Evolutionary conservation across 2,113 vertebrate genomes (phyloP), one percentile per base, ranked within the genome.

Genomic region (Odontophorus gujanensis): DNA sequence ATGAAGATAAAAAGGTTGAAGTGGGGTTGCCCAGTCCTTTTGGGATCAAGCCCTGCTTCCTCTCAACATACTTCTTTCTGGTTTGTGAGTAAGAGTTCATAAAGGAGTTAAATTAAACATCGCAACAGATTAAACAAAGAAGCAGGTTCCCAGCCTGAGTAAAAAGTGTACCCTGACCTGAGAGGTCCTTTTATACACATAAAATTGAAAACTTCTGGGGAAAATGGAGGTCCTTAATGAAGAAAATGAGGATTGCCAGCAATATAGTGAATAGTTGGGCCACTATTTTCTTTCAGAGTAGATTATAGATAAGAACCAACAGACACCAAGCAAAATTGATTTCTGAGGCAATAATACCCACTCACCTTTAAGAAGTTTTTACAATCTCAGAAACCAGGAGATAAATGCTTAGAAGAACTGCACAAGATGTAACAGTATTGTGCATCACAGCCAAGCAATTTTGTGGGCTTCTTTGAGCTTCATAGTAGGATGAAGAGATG

Each of bases 291-390:
- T 86, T 92, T 84, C 51, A 79, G 66, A 95, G 45, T 26, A 92
- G 83, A 93, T 92, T 92, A 65, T 16, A 95, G 90, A 88, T 93
- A 88, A 94, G 85, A 92, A 84, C 36, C 19, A 87, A 88, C 43
- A 81, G 58, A 85, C 50, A 93, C 38, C 76, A 57, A 81, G 73
- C 8, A 81, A 83, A 92, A 93, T 94, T 91, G 78, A 85, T 93
- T 95, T 92, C 73, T 91, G 51, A 68, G 81, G 62, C 85, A 96
- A 92, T 91, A 92, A 95, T 94, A 87, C 61, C 40, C 77, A 50
- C n/a, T 94, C 76, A 78, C 87, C 80, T 93, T 85, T 75, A 53
- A 92, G 68, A 57, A 91, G 73, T 90, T 88, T 85, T 93, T 94
- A 78, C 85, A 81, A 45, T n/a, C 76, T 72, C 69, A 61, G 65